Conservation (phyloP, 92 coral and sea anemone species). For the Umimayanthus chanpuru region DNA sequence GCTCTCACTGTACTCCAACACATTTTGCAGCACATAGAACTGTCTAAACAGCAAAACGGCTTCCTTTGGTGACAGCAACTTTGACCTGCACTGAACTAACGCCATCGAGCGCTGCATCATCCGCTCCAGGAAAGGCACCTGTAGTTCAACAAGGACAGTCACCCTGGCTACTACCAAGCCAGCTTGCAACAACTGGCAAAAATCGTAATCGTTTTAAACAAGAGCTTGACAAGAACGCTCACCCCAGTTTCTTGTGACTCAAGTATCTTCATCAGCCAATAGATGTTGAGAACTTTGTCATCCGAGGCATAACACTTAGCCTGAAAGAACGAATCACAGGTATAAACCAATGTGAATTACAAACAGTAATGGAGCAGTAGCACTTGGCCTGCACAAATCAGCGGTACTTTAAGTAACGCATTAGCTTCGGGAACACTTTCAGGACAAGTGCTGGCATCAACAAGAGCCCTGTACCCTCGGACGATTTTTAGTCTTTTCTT, state of each 20-base stretch:
- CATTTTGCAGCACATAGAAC: conserved; percentile 80
- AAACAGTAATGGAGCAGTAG: neutral
- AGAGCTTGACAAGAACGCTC: conserved; percentile 13
- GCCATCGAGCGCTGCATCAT: conserved; percentile 76
- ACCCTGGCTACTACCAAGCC: neutral
- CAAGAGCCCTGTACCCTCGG: too few species aligned
- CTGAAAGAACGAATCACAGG: conserved; percentile 39
- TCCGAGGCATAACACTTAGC: conserved; percentile 85
- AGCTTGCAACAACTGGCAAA: neutral
- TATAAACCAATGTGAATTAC: neutral
- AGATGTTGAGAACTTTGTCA: conserved; percentile 77
- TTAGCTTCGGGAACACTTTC: too few species aligned
- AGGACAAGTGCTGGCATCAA: too few species aligned
- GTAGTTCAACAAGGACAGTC: conserved; percentile 5
- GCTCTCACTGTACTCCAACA: conserved; percentile 75
- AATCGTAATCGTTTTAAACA: neutral
- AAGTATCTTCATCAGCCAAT: conserved; percentile 85
- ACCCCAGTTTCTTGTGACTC: conserved; percentile 76
- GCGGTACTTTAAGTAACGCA: too few species aligned
- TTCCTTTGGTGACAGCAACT: conserved; percentile 66
- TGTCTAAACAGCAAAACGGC: conserved; percentile 84
- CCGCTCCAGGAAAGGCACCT: conserved; percentile 74
- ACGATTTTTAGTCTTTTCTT: too few species aligned
- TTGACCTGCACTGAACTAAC: conserved; percentile 55
- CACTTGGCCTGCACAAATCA: neutral